Base-by-base conservation (phyloP, 1,140 invertebrate genomes). In the Drosophila bocki region DNA sequence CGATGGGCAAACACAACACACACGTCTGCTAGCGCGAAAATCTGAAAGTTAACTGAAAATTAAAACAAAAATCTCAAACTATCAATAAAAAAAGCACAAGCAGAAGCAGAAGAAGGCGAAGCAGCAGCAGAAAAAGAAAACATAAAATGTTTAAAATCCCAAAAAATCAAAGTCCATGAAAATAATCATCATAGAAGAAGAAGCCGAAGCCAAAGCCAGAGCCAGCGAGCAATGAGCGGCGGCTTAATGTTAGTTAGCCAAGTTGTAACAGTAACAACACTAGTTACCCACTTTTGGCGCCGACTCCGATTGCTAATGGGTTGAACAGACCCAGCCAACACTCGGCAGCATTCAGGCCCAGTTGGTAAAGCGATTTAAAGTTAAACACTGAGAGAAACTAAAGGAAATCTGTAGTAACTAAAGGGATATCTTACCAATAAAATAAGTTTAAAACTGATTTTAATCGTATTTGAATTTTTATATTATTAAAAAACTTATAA, bases 121-220 rank as follows among this genome's bases (percentile, higher is more conserved):
- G 48, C 22, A 83, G 48, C 22, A 80, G 57, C 60, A 37, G 64
- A 78, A 75, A 79, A 86, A 77, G 74, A 84, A 88, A 87, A 74
- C 67, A 86, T 80, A 82, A 82, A 86, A 77, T 85, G 71, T 85
- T 86, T 86, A 75, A 92, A 92, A 92, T 92, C 91, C 91, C 91
- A 92, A 92, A 91, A 92, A 92, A 92, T 92, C 87, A 92, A 90
- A 92, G 72, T 92, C 87, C 91, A 92, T 92, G 91, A 92, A 92
- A 92, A 92, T 92, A 90, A 91, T 92, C 84, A 92, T 91, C 78
- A 75, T 29, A 29, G 26, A 29, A 39, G 53, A 37, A 56, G 53
- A 39, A 39, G 53, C 7, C 29, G 1, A 35, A 51, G 48, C 15
- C 26, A 2, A 51, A 53, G 48, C 17, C 50, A 35, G 69, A 77